Conservation (phyloP, 2,113 vertebrate species). For the Elaphurus davidianus region DNA sequence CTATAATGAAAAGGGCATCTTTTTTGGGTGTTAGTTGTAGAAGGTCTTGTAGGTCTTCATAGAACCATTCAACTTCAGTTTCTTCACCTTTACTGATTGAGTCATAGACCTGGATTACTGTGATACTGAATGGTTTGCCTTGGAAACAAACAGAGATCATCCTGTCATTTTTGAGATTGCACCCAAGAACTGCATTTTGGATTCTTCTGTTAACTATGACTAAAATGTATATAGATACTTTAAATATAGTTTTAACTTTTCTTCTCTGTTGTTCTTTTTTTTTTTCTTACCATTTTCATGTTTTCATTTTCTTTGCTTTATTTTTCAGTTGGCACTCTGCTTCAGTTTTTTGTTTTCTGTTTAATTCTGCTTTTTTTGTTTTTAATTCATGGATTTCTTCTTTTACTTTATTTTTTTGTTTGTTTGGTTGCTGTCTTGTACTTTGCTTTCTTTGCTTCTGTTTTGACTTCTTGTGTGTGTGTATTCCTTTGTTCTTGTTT, state of each 20-base stretch:
- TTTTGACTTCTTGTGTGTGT: neutral
- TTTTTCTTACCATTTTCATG: neutral
- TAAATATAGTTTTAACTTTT: neutral
- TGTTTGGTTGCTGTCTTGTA: neutral
- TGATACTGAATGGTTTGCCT: neutral
- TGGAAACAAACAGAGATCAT: neutral
- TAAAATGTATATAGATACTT: neutral
- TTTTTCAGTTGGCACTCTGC: neutral
- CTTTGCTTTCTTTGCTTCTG: neutral
- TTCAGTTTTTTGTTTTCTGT: neutral
- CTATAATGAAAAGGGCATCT: neutral
- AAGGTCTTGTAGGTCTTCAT: neutral
- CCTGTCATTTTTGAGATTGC: neutral
- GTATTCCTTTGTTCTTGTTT: neutral
- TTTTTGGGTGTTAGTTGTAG: rapidly evolving
- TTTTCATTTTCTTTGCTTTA: neutral
- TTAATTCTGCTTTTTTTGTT: neutral
- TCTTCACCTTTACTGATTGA: neutral
- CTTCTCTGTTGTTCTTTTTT: neutral
- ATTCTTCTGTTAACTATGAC: neutral
- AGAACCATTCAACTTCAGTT: neutral
- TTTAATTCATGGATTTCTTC: neutral
- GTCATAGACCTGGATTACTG: neutral
- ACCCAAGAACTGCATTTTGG: neutral
- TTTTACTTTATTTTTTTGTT: neutral